Conservation (phyloP, 2,797 vertebrate genomes). For the Ceryle rudis region DNA sequence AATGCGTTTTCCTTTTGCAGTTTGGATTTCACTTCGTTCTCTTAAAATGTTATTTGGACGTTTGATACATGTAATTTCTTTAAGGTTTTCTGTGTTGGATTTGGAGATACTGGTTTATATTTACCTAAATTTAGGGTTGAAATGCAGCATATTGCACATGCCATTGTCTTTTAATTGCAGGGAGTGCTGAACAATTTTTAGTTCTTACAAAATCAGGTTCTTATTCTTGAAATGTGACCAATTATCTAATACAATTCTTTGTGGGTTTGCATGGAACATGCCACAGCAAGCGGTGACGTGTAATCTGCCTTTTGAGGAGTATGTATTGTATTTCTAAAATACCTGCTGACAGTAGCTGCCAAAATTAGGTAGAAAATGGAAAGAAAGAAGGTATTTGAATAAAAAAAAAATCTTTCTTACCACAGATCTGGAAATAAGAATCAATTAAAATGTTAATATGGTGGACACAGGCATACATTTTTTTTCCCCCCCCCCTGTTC, state of each 20-base stretch:
- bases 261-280: slow-evolving; percentile 23
- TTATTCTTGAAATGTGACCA: slow-evolving; percentile 42
- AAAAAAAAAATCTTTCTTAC: not conserved
- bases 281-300: not conserved
- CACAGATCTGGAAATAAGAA: not conserved
- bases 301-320: slow-evolving; percentile 27
- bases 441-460: not conserved
- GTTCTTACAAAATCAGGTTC: slow-evolving; percentile 13
- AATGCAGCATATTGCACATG: not conserved
- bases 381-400: not conserved
- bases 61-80: slow-evolving; percentile 6
- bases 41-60: not conserved
- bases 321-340: slow-evolving; percentile 1
- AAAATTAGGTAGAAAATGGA: not conserved
- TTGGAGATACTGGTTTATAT: slow-evolving; percentile 34
- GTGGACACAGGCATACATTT: rapidly evolving
- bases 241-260: slow-evolving; percentile 7
- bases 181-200: slow-evolving; percentile 12
- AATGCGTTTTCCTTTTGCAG: not conserved
- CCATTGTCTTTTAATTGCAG: slow-evolving; percentile 51
- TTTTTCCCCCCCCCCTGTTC: not conserved
- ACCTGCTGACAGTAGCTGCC: slow-evolving; percentile 22
- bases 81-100: not conserved
- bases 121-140: slow-evolving; percentile 42
- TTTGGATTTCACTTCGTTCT: slow-evolving; percentile 18